Base-by-base conservation (phyloP, 2,888 invertebrate species). In the Caenorhabditis sp. region DNA sequence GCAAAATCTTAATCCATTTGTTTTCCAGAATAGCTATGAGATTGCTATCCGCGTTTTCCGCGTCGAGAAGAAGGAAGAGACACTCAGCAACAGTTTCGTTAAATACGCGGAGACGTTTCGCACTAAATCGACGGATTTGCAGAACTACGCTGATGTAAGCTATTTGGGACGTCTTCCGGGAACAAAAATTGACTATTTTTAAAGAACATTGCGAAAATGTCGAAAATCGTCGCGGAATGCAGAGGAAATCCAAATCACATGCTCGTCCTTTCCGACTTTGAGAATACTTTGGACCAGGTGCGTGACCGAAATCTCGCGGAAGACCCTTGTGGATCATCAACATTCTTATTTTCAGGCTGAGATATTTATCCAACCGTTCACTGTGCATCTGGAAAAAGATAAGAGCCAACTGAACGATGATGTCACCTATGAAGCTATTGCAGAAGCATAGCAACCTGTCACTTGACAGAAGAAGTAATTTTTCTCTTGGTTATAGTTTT, bases 191-290 rank as follows among this genome's bases (percentile, higher is more conserved):
- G 3, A 20, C 50, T 50, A 4, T 50, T 50, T 20, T n/a, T n/a
- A n/a, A n/a, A 64, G 62, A 64, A 64, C 15, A 64, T 64, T 9
- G 2, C 26, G 4, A 26, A 64, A 32, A 64, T 64, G 62, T 47
- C 50, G n/a, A 20, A 64, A 18, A 50, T 64, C 13, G 20, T 20
- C 1, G n/a, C 22, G 5, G 50, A 50, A 50, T 44, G 62, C 20
- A 40, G 61, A 11, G 47, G 47, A n/a, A 11, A 40, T 61, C 44
- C 22, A 5, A 22, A 61, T 9, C 22, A 61, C 24, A 32, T 6
- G 18, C 6, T 26, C 8, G n/a, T 50, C 2, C 13, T 64, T 18
- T 15, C n/a, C 1, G 32, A 28, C 1, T 28, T 64, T 32, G 50
- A 64, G 32, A 20, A 28, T 9, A 50, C 15, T 26, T 24, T 61